A percentile compares a stretch with the other conserved stretches of the same genome.
Evolutionary conservation across 2,113 vertebrate species (phyloP).

Genomic region (Elaphurus davidianus): DNA sequence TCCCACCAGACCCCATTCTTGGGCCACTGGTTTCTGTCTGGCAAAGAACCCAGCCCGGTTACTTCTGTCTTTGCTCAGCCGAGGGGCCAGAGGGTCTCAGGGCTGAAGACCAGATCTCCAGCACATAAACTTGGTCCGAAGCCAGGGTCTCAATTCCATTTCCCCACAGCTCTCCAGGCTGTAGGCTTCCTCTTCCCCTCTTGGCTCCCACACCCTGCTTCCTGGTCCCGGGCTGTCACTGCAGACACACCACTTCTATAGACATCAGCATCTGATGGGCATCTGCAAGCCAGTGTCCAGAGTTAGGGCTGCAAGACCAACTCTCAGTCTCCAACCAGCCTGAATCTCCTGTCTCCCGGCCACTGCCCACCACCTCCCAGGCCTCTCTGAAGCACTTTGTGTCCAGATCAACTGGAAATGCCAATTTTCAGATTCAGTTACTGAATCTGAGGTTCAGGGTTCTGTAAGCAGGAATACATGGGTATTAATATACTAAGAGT

Average conservation of each 20-base stretch:
- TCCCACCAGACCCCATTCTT: background rate
- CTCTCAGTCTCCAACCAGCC: background rate
- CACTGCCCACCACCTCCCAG: background rate
- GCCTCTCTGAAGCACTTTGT: background rate
- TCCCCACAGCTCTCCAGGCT: background rate
- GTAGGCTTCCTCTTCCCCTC: background rate
- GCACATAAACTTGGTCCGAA: background rate
- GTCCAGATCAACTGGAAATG: background rate
- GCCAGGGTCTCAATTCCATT: background rate
- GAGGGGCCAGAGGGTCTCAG: background rate
- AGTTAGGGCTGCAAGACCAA: background rate
- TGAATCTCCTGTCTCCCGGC: fast-evolving
- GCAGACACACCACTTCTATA: background rate
- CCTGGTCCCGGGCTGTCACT: background rate
- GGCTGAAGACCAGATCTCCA: background rate
- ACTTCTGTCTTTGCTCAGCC: background rate
- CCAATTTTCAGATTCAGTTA: background rate
- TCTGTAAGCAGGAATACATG: background rate
- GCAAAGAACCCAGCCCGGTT: background rate
- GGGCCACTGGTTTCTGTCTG: background rate
- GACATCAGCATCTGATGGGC: background rate
- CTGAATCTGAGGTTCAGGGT: background rate
- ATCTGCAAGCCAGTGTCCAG: background rate
- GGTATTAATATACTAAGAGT: background rate
- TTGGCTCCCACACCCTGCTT: background rate